Evolutionary conservation across 2,113 vertebrate genomes (phyloP).

Genomic region (Anolis sagrei): DNA sequence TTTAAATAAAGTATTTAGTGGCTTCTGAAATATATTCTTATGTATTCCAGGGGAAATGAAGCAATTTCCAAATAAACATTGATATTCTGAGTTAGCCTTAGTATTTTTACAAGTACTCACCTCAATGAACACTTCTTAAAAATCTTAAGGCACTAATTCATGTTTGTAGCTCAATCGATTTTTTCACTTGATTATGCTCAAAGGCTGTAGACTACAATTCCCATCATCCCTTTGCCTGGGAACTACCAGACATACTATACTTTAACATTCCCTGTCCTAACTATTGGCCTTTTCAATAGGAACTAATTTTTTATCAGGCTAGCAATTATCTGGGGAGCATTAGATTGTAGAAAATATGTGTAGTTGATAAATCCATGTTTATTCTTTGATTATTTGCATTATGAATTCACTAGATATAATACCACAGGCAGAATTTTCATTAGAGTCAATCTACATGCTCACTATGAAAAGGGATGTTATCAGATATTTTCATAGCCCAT

Average conservation of each 20-base stretch:
- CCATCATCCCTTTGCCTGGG: neutral
- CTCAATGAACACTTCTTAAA: neutral
- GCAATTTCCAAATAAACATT: too few species aligned
- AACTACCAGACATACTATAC: too few species aligned
- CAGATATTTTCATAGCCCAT: too few species aligned
- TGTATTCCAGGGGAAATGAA: too few species aligned
- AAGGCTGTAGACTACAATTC: neutral
- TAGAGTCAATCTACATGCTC: neutral
- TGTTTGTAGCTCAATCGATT: neutral
- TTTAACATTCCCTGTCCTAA: too few species aligned
- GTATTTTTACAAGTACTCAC: too few species aligned
- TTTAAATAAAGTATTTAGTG: neutral
- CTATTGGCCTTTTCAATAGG: too few species aligned
- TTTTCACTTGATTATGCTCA: neutral
- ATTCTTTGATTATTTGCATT: neutral
- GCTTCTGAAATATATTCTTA: too few species aligned
- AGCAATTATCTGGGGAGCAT: too few species aligned
- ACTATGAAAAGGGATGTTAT: neutral
- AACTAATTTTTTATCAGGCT: too few species aligned
- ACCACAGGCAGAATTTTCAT: neutral
- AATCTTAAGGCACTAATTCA: neutral
- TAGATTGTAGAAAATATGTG: too few species aligned
- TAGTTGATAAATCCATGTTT: neutral
- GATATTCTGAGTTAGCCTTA: too few species aligned
- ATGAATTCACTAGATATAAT: neutral